phyloP scores from a whole-genome alignment of 2,888 invertebrate species.

The Ypsolopha scabrella region DNA sequence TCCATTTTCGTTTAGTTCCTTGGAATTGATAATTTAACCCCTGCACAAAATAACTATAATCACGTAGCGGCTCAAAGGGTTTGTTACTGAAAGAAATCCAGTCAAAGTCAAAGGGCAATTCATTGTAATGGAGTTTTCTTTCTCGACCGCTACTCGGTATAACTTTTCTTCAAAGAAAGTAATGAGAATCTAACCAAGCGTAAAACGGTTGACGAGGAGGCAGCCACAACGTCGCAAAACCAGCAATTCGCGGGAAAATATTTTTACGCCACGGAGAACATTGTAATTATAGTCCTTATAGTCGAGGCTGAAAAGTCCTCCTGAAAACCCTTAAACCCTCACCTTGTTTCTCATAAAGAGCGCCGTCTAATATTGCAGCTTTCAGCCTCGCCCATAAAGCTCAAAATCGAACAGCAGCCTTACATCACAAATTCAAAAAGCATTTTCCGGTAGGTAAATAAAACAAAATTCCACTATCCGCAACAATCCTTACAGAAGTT shows the following conservation, averaged over 20 bases:
- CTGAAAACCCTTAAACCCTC: slow-evolving; percentile 2
- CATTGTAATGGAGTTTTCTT: slow-evolving; percentile 58
- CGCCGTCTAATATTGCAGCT: no score
- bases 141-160: slow-evolving; percentile 42
- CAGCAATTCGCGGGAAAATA: slow-evolving; percentile 42
- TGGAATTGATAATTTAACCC: no score
- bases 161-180: slow-evolving; percentile 58
- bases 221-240: slow-evolving; percentile 21
- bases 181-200: slow-evolving; percentile 65
- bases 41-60: no score
- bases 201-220: slow-evolving; percentile 43
- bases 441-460: neutral
- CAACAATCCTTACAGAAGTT: neutral
- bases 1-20: no score
- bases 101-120: slow-evolving; percentile 49
- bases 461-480: neutral
- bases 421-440: slow-evolving; percentile 7
- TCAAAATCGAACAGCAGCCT: slow-evolving; percentile 9
- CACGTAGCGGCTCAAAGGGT: slow-evolving; percentile 1
- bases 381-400: no score
- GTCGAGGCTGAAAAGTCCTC: slow-evolving; percentile 17
- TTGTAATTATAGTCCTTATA: slow-evolving; percentile 27
- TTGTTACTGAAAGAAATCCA: slow-evolving; percentile 21
- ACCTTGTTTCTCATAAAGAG: neutral
- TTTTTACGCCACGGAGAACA: slow-evolving; percentile 41